These are phyloP conservation scores for Hypanus sabinus DNA, from an alignment of 2,113 vertebrate genomes.

Conservation along the genomic window DNA sequence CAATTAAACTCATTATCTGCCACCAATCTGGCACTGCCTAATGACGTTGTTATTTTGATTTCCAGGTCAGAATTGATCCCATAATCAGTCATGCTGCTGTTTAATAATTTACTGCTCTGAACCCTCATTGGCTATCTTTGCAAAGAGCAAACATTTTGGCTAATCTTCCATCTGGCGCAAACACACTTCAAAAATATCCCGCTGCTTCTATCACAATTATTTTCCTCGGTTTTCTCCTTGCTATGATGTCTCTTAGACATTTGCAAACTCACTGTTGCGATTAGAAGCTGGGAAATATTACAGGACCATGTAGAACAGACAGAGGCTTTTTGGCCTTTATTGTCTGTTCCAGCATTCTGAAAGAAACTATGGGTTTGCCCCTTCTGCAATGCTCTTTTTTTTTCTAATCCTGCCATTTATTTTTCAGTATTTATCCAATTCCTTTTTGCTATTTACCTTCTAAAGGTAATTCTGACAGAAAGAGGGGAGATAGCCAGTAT, in stretches of 20 bases:
- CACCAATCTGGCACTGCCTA: too few relatives aligned
- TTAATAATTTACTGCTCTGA: not conserved
- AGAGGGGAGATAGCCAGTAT: too few relatives aligned
- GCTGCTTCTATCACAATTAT: not conserved
- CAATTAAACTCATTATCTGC: not conserved
- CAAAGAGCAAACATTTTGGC: not conserved
- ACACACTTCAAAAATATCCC: not conserved
- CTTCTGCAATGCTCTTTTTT: not conserved
- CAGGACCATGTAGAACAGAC: not conserved
- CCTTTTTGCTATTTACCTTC: not conserved
- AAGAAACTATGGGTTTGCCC: not conserved
- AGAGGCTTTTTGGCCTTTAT: not conserved
- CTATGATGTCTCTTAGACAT: not conserved
- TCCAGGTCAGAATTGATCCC: not conserved
- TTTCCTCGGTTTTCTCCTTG: not conserved
- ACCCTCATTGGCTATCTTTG: not conserved
- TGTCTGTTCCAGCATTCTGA: too few relatives aligned
- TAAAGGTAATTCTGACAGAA: too few relatives aligned
- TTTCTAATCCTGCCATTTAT: not conserved
- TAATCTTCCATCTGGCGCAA: not conserved
- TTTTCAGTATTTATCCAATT: not conserved
- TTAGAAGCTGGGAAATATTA: not conserved
- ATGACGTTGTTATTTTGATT: not conserved
- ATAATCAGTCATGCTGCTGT: not conserved
- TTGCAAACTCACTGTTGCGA: not conserved